Percentiles rank a stretch among this genome's conserved stretches.
phyloP scores from a whole-genome alignment of 2,797 vertebrate species.

The Melanogrammus aeglefinus region DNA sequence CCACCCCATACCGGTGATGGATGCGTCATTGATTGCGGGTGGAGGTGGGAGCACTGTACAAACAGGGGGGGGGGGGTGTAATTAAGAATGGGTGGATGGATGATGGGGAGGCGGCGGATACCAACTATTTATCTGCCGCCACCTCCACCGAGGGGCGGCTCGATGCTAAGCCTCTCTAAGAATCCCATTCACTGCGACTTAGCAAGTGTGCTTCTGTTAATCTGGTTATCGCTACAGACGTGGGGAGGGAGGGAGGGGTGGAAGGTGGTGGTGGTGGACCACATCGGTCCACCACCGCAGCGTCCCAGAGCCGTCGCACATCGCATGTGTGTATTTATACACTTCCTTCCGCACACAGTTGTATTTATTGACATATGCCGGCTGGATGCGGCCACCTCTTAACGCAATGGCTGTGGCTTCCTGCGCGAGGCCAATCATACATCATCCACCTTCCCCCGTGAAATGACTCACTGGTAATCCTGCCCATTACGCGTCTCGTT shows the following conservation, averaged over 20 bases:
- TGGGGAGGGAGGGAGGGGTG: constrained; percentile 40
- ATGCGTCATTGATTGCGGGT: constrained; percentile 53
- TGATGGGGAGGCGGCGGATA: constrained; percentile 28
- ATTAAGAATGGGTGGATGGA: constrained; percentile 10
- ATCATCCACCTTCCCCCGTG: too few species aligned
- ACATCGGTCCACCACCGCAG: neutral
- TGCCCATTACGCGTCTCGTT: too few species aligned
- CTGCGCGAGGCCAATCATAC: too few species aligned
- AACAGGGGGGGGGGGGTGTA: constrained; percentile 17
- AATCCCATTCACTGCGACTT: constrained; percentile 63
- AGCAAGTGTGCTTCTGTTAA: constrained; percentile 64
- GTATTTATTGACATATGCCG: too few species aligned
- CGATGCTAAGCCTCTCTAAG: constrained; percentile 60
- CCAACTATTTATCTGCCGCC: constrained; percentile 49
- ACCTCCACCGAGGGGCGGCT: constrained; percentile 35
- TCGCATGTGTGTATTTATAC: too few species aligned
- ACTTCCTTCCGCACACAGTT: too few species aligned
- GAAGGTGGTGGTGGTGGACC: neutral
- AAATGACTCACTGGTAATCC: too few species aligned
- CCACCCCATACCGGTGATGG: constrained; percentile 45
- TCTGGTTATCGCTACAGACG: constrained; percentile 65
- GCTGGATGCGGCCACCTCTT: too few species aligned
- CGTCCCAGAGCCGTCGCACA: too few species aligned
- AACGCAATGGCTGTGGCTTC: too few species aligned
- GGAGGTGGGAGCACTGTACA: constrained; percentile 38